Base-by-base conservation (phyloP, 2,888 invertebrate genomes). In the Hydriomena furcata region DNA sequence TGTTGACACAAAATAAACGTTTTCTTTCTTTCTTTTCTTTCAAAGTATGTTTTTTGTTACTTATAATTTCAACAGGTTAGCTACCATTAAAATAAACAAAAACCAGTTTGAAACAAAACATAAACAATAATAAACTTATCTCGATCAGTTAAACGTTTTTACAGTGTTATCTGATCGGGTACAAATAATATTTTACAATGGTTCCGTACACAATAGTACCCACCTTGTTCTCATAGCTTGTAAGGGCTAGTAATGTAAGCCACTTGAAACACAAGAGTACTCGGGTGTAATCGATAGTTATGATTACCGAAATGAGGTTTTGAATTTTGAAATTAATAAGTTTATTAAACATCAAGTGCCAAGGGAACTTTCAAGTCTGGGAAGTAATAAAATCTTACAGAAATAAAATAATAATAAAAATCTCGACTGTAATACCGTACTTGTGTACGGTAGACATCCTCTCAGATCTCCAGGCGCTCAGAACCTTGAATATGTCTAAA, bases 261-360 rank as follows among this genome's bases (percentile, higher is more conserved):
- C 67, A 66, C 73, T 76, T 58, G 66, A 71, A 42, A 62, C 60
- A 58, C 76, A 71, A 60, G 17, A 4, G 66, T 59, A 51, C 67
- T 65, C 59, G 65, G 55, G 63, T 76, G 84, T 76, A 84, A 84
- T 82, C 76, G 84, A 84, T 84, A 84, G 77, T 74, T 73, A 75
- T 71, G 75, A 56, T 46, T 49, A 30, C 43, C 6, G 21, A 28
- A 34, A 44, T 37, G 44, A 17, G 20, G 25, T 25, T 23, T 30
- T 12, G 21, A 32, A 47, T 34, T 31, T 48, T 45, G 32, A 30
- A 44, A 40, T 47, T 45, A n/a, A n/a, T n/a, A 20, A 46, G 27
- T 31, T 50, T 43, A 40, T 27, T 36, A 32, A 28, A 37, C 30
- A 50, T 51, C 43, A 51, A 47, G 46, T 46, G 31, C 23, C 27